These are phyloP conservation scores for Meiosimyza decipiens DNA, from an alignment of 2,888 invertebrate species.

Conservation along the genomic window DNA sequence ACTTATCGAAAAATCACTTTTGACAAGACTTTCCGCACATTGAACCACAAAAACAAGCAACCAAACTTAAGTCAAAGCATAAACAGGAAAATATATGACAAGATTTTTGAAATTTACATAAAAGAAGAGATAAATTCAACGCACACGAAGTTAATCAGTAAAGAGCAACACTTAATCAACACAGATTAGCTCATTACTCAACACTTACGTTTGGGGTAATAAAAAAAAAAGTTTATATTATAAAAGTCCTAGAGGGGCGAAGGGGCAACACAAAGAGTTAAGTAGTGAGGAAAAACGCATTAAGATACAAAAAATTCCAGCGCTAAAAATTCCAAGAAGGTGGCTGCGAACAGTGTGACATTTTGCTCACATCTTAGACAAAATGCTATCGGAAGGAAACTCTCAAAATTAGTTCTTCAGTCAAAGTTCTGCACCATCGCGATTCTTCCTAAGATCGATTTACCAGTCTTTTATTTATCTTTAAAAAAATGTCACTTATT, in stretches of 20 bases:
- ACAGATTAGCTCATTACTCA: constrained; percentile 65
- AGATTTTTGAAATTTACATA: background rate
- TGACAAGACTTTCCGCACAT: constrained; percentile 22
- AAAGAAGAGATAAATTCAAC: background rate
- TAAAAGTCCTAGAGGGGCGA: background rate
- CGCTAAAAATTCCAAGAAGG: constrained; percentile 5
- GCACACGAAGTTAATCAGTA: constrained; percentile 42
- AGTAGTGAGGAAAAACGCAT: background rate
- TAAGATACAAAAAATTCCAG: constrained; percentile 14
- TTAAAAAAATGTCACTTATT: no score
- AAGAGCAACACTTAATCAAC: constrained; percentile 61
- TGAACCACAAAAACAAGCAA: constrained; percentile 12
- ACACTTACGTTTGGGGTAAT: constrained; percentile 49
- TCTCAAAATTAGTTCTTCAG: no score
- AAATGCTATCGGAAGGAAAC: no score
- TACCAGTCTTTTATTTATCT: no score
- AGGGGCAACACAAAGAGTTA: background rate
- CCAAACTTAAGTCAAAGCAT: background rate
- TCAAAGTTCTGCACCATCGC: no score
- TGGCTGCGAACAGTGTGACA: no score
- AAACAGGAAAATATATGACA: background rate
- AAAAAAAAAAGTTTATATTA: background rate
- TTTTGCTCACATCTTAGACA: no score
- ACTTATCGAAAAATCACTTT: constrained; percentile 4
- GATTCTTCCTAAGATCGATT: no score